These are phyloP conservation scores for Nipponia nippon DNA, from an alignment of 2,113 vertebrate genomes.

Conservation along the genomic window DNA sequence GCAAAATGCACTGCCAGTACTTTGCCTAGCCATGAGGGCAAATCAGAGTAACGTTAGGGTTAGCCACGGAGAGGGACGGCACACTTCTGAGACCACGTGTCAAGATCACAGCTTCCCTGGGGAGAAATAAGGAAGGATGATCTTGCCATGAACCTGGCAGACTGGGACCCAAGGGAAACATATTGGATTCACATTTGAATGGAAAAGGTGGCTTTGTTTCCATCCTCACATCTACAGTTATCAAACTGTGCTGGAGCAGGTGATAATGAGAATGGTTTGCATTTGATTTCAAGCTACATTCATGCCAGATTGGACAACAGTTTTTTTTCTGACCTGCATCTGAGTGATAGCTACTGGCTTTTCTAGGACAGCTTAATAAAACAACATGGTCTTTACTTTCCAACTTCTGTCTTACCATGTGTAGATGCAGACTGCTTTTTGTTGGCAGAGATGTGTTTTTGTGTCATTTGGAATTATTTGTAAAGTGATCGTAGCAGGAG, in stretches of 20 bases:
- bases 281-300: neutral
- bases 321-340: neutral
- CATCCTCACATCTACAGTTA: neutral
- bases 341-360: neutral
- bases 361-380: neutral
- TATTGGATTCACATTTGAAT: neutral
- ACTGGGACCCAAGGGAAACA: neutral
- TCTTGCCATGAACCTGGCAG: neutral
- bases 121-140: neutral
- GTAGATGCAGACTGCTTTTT: neutral
- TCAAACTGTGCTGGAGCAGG: neutral
- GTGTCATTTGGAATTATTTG: neutral
- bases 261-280: neutral
- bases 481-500: neutral
- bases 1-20: neutral
- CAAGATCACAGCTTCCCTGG: neutral
- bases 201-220: neutral
- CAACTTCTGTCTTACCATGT: neutral
- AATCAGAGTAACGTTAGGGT: neutral
- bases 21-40: neutral
- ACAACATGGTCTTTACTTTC: neutral
- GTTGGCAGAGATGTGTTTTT: neutral
- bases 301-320: neutral
- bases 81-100: fast-evolving
- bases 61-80: neutral